Evolutionary conservation across 2,113 vertebrate genomes (phyloP), one percentile per base, ranked within the genome.

Genomic region (Saccopteryx leptura): DNA sequence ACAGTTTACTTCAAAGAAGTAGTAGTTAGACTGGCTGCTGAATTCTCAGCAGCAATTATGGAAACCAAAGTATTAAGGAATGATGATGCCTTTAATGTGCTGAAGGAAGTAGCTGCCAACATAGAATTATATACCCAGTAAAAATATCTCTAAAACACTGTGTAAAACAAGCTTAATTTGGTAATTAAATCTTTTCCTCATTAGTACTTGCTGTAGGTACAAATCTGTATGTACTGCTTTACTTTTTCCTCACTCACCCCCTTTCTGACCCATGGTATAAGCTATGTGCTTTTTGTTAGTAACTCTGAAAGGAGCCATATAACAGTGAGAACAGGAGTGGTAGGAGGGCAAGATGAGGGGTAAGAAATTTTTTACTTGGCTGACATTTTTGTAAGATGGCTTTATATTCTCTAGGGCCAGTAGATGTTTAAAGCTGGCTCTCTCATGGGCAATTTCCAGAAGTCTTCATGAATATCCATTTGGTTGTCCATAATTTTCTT

Each of bases 51-150:
- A 92, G 80, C 75, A 68, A 18, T 56, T 39, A n/a, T 60, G 48
- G 76, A 79, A 92, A 71, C 82, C 78, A 65, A 48, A 81, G 75
- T 56, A 94, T 90, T 54, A 63, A 60, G 52, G 31, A 83, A n/a
- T 48, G 50, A 26, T 48, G 50, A 24, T 75, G 46, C 8, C 52
- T 80, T 75, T 61, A 56, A 50, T 39, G 39, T 95, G 68, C 28
- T 95, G 46, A 86, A 82, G 66, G 63, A 60, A 85, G 19, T 54
- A 72, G 7, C n/a, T 75, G 28, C 72, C 79, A 93, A 69, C 31
- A 56, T 88, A 48, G 96, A 71, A 81, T 65, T 66, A 60, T 8
- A 66, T 79, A 26, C 26, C 39, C n/a, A 80, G 65, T 66, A 72
- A 69, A 85, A 82, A 81, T 33, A 78, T 65, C 56, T n/a, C 72